A percentile compares a stretch with the other conserved stretches of the same genome.
phyloP scores from a whole-genome alignment of 2,888 invertebrate genomes.

The Phania funesta region DNA sequence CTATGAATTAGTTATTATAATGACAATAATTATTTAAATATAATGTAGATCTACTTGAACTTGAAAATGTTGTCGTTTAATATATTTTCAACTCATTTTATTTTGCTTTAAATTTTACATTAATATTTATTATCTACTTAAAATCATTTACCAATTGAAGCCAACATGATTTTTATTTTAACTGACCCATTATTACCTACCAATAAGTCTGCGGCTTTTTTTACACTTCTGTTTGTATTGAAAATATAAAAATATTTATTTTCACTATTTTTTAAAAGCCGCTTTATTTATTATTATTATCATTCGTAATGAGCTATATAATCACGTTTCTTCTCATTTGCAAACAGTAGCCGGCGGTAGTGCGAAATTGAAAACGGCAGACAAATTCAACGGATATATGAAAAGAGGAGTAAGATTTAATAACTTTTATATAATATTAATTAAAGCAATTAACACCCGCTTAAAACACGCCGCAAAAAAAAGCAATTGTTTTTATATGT shows the following conservation, averaged over 20 bases:
- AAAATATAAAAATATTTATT: constrained; percentile 16
- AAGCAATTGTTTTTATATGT: constrained; percentile 34
- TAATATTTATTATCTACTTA: constrained; percentile 42
- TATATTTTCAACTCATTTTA: neutral
- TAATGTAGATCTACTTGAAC: no score
- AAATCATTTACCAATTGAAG: constrained; percentile 43
- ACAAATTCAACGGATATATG: constrained; percentile 36
- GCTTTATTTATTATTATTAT: constrained; percentile 14
- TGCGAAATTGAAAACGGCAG: constrained; percentile 11
- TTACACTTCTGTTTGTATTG: constrained; percentile 4
- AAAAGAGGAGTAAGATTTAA: constrained; percentile 63
- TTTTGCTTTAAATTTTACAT: neutral
- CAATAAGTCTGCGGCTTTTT: constrained; percentile 23
- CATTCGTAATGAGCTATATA: constrained; percentile 40
- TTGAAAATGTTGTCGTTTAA: no score
- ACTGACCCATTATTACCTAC: constrained; percentile 25
- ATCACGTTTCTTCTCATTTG: constrained; percentile 35
- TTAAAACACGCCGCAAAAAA: constrained; percentile 54
- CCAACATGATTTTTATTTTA: constrained; percentile 35
- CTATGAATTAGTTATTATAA: no score
- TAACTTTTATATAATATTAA: constrained; percentile 63
- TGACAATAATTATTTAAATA: no score
- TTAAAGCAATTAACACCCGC: constrained; percentile 65
- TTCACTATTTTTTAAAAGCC: neutral
- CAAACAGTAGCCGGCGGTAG: constrained; percentile 25